Percentiles rank a stretch among this genome's conserved stretches.
Conservation (phyloP, 2,113 vertebrate genomes). For the Falcunculus frontatus region DNA sequence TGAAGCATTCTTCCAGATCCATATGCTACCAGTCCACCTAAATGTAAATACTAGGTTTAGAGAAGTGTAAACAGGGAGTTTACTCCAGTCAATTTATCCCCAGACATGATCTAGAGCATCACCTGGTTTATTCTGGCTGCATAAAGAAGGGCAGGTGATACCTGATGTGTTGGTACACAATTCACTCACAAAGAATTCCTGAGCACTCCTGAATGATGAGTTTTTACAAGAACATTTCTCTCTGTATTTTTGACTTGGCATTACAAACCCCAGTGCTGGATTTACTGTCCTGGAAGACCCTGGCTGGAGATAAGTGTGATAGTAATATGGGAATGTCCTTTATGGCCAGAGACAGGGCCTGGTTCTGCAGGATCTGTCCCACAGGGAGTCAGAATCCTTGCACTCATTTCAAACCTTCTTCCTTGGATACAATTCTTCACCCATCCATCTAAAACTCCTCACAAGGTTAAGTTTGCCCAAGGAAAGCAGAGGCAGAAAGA, state of each 20-base stretch:
- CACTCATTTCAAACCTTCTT: background rate
- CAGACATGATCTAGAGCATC: fast-evolving
- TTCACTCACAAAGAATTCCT: background rate
- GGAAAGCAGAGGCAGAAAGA: background rate
- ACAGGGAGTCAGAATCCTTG: background rate
- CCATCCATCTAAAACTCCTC: background rate
- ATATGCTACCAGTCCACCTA: background rate
- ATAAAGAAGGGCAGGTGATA: background rate
- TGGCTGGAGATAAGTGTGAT: background rate
- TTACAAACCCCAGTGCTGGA: background rate
- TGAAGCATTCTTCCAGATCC: background rate
- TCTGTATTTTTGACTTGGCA: background rate
- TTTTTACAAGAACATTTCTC: background rate
- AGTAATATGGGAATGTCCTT: background rate
- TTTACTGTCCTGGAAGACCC: background rate
- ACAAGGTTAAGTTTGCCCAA: background rate
- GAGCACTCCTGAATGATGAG: background rate
- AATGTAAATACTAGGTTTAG: background rate
- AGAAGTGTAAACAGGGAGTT: background rate
- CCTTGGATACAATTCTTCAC: background rate
- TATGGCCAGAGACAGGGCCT: background rate
- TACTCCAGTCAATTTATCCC: background rate
- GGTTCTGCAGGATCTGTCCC: background rate
- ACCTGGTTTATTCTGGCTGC: background rate
- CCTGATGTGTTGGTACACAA: background rate